These are phyloP conservation scores for Gallinago stenura DNA, from an alignment of 2,797 vertebrate species.

Conservation along the genomic window DNA sequence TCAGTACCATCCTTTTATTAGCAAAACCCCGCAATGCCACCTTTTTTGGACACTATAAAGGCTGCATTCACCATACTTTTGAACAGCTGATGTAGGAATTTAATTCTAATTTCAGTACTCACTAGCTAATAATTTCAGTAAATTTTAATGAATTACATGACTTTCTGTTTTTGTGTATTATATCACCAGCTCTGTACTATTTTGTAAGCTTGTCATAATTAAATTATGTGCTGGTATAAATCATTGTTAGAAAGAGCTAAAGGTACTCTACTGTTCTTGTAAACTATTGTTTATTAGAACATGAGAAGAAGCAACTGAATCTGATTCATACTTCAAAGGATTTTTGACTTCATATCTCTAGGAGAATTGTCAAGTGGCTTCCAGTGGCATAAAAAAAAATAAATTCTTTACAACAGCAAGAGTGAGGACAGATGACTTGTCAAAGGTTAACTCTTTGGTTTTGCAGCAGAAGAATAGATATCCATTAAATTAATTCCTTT, in stretches of 20 bases:
- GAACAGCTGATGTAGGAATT: background rate
- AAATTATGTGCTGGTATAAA: background rate
- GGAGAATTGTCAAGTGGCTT: background rate
- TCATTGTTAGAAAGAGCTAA: background rate
- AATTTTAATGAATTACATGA: background rate
- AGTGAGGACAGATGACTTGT: background rate
- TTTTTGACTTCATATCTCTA: background rate
- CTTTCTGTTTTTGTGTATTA: background rate
- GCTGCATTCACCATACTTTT: background rate
- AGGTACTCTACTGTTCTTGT: background rate
- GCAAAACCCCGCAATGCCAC: background rate
- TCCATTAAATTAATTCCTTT: background rate
- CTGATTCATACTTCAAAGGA: background rate
- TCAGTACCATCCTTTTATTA: background rate
- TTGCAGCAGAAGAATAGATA: background rate
- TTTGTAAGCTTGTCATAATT: background rate
- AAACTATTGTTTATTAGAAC: background rate
- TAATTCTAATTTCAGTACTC: background rate
- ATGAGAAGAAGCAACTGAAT: background rate
- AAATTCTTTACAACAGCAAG: background rate
- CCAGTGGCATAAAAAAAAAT: background rate
- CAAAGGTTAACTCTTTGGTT: background rate
- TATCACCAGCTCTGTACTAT: background rate
- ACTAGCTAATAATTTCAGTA: background rate
- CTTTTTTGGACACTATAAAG: background rate